Evolutionary conservation across 2,888 invertebrate species (phyloP).

Genomic region (Phyto melanocephala): DNA sequence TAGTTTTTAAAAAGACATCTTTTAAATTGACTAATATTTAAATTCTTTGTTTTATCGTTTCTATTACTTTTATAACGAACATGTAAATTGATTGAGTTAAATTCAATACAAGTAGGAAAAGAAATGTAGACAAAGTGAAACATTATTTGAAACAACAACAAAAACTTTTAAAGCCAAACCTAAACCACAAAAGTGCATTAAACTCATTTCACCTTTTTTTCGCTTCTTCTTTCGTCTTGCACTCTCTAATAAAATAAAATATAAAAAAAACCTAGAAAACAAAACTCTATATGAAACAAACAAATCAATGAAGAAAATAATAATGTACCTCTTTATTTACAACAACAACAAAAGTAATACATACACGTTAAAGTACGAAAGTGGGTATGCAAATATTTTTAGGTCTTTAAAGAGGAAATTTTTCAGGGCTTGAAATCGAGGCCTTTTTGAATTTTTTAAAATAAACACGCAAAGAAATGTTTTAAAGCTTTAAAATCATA

Average conservation of each 20-base stretch:
- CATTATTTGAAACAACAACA: slow-evolving; percentile 37
- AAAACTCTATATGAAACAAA: slow-evolving; percentile 38
- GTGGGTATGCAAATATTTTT: slow-evolving; percentile 10
- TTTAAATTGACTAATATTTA: not conserved
- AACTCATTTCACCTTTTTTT: slow-evolving; percentile 64
- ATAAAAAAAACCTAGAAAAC: not conserved
- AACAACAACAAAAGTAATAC: not conserved
- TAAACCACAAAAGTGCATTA: slow-evolving; percentile 64
- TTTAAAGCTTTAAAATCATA: no score
- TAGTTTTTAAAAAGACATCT: not conserved
- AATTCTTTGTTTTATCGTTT: not conserved
- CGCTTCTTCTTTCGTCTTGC: not conserved
- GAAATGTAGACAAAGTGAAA: slow-evolving; percentile 52
- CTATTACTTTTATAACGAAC: slow-evolving; percentile 7
- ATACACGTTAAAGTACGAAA: not conserved
- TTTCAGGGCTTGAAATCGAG: not conserved
- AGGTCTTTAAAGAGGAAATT: not conserved
- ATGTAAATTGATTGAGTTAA: slow-evolving; percentile 36
- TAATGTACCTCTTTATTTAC: slow-evolving; percentile 31
- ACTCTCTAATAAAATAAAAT: slow-evolving; percentile 13
- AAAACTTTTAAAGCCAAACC: slow-evolving; percentile 58
- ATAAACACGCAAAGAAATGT: no score
- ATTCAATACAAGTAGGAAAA: slow-evolving; percentile 51
- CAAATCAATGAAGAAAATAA: slow-evolving; percentile 61
- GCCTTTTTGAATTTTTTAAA: not conserved